phyloP scores from a whole-genome alignment of 2,888 invertebrate genomes.

The Acanthosepion esculentum region DNA sequence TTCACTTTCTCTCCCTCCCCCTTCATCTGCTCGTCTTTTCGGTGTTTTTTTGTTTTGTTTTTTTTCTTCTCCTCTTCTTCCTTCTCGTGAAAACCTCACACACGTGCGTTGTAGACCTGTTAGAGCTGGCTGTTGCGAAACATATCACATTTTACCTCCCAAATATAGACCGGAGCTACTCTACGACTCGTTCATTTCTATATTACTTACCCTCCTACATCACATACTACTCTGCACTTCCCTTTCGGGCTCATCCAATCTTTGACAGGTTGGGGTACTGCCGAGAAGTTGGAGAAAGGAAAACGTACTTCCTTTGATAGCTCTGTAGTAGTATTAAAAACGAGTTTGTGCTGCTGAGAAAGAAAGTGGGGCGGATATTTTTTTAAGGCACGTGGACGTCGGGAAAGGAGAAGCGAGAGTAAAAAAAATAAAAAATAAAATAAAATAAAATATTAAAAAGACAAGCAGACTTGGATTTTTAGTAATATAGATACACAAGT shows the following conservation, averaged over 20 bases:
- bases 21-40: no score
- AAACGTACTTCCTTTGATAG: neutral
- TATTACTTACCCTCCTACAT: neutral
- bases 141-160: slow-evolving; percentile 10
- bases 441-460: no score
- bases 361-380: no score
- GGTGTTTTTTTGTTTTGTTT: neutral
- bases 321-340: no score
- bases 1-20: accelerated
- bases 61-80: neutral
- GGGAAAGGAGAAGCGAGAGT: neutral
- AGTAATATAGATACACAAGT: neutral
- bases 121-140: neutral
- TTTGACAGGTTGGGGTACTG: neutral
- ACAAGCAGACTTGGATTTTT: neutral
- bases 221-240: neutral
- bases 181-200: neutral
- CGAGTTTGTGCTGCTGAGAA: no score
- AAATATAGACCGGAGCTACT: slow-evolving; percentile 2
- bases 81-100: neutral
- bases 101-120: neutral
- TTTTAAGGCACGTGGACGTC: neutral
- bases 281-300: neutral
- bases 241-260: neutral
- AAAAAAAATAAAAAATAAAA: no score